These are phyloP conservation scores for Melipona quadrifasciata DNA, from an alignment of 1,140 invertebrate genomes.

Conservation along the genomic window DNA sequence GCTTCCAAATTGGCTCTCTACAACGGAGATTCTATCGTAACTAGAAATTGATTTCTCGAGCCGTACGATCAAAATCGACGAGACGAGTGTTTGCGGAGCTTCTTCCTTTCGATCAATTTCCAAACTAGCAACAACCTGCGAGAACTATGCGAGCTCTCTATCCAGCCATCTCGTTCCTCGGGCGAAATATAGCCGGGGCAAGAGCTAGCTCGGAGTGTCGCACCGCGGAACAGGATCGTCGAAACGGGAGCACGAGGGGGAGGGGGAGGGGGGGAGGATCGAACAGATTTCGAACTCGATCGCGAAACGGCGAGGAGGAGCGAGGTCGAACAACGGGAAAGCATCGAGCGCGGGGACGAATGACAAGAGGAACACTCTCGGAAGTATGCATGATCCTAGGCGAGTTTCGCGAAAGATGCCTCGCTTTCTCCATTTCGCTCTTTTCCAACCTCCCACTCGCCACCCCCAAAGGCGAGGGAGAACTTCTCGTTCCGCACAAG, in stretches of 20 bases:
- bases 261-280: background rate
- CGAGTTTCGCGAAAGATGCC: conserved; percentile 22
- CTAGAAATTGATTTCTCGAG: too few species aligned
- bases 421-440: background rate
- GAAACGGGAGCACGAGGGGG: background rate
- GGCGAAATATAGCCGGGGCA: background rate
- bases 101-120: background rate
- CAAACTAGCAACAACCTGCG: background rate
- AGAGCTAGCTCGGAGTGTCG: too few species aligned
- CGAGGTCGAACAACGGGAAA: conserved; percentile 15
- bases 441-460: background rate
- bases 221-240: background rate
- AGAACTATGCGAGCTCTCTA: background rate
- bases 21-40: too few species aligned
- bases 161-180: too few species aligned
- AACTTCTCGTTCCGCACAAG: conserved; percentile 19
- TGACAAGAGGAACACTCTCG: conserved; percentile 11
- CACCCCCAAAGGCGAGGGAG: background rate
- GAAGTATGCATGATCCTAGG: conserved; percentile 17
- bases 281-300: background rate
- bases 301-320: background rate
- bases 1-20: too few species aligned
- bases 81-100: background rate
- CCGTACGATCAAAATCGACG: background rate
- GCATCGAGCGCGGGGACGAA: conserved; percentile 14